These are phyloP conservation scores for Phlogophora meticulosa DNA, from an alignment of 2,888 invertebrate genomes.

Conservation along the genomic window DNA sequence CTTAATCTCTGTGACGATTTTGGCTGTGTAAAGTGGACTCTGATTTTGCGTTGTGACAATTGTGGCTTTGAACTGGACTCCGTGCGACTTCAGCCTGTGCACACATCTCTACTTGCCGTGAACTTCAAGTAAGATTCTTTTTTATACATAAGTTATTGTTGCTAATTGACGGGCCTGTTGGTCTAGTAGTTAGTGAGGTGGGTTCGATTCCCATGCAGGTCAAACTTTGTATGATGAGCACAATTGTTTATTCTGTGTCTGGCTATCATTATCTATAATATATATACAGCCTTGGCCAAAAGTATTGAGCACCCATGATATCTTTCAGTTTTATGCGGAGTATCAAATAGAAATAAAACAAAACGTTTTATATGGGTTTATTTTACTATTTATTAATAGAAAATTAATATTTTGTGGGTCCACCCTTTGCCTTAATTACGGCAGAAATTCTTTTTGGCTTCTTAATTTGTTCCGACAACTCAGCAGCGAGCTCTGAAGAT, in stretches of 20 bases:
- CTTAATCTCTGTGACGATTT: too few relatives aligned
- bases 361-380: slow-evolving; percentile 37
- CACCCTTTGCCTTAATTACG: slow-evolving; percentile 42
- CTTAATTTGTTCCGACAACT: slow-evolving; percentile 42
- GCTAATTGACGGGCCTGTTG: slow-evolving; percentile 29
- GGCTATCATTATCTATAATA: slow-evolving; percentile 37
- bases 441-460: slow-evolving; percentile 45
- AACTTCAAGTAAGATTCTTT: slow-evolving; percentile 42
- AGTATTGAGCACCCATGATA: slow-evolving; percentile 33
- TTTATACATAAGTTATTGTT: slow-evolving; percentile 38
- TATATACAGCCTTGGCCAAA: slow-evolving; percentile 27
- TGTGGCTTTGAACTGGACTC: slow-evolving; percentile 44
- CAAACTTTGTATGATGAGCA: slow-evolving; percentile 32
- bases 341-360: slow-evolving; percentile 39
- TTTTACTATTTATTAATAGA: slow-evolving; percentile 39
- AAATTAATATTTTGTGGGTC: slow-evolving; percentile 43
- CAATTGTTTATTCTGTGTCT: slow-evolving; percentile 38
- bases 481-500: slow-evolving; percentile 46
- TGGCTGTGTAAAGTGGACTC: slow-evolving; percentile 42
- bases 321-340: slow-evolving; percentile 39
- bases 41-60: slow-evolving; percentile 46
- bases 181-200: slow-evolving; percentile 27
- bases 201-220: slow-evolving; percentile 22
- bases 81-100: slow-evolving; percentile 43
- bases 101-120: slow-evolving; percentile 44